Evolutionary conservation across 2,888 invertebrate species (phyloP).

Genomic region (Clanis bilineata): DNA sequence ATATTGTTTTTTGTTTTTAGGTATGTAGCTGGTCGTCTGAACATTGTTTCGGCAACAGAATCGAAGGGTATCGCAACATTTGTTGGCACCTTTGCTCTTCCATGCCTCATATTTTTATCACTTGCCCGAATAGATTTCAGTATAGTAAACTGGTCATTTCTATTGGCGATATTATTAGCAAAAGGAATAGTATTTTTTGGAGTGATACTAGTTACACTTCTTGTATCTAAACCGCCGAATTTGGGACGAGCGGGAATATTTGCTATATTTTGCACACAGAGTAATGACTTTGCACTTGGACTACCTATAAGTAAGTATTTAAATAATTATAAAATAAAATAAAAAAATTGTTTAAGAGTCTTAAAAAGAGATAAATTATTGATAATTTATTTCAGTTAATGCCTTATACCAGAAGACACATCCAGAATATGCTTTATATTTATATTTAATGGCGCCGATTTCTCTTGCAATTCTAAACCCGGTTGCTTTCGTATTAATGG

Average conservation of each 20-base stretch:
- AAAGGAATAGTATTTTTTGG: slow-evolving; percentile 92
- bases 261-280: slow-evolving; percentile 97
- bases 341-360: neutral
- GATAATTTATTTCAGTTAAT: slow-evolving; percentile 82
- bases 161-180: slow-evolving; percentile 91
- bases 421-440: slow-evolving; percentile 94
- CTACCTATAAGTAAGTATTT: slow-evolving; percentile 96
- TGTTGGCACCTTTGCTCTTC: slow-evolving; percentile 96
- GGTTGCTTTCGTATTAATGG: slow-evolving; percentile 93
- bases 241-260: slow-evolving; percentile 93
- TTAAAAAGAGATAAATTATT: neutral
- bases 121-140: slow-evolving; percentile 92
- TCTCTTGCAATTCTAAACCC: slow-evolving; percentile 96
- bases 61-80: slow-evolving; percentile 95
- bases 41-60: slow-evolving; percentile 91
- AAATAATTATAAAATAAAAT: slow-evolving; percentile 14
- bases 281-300: slow-evolving; percentile 98
- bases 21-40: slow-evolving; percentile 92
- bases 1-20: slow-evolving; percentile 67
- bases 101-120: slow-evolving; percentile 95
- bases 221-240: slow-evolving; percentile 91
- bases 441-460: slow-evolving; percentile 97
- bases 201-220: slow-evolving; percentile 88
- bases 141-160: slow-evolving; percentile 94
- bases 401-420: slow-evolving; percentile 93